Evolutionary conservation across 2,888 invertebrate species (phyloP).

Genomic region (Rhaphigaster nebulosa): DNA sequence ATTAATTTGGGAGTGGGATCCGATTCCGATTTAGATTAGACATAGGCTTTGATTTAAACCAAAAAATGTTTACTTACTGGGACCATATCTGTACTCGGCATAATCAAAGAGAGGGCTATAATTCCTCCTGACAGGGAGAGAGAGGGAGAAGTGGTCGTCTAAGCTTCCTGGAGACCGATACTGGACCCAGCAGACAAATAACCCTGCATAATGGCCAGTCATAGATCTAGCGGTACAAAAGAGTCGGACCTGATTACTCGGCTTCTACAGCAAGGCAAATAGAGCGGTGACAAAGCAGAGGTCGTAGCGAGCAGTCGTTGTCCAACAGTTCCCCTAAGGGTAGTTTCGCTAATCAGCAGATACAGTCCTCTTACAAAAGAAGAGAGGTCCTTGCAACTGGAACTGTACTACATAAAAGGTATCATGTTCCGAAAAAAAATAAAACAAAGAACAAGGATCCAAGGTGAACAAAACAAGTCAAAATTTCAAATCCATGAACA

Average conservation of each 20-base stretch:
- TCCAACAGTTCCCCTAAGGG: not conserved
- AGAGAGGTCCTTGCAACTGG: not conserved
- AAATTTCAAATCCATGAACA: too few relatives aligned
- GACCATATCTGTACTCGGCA: not conserved
- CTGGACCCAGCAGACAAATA: conserved; percentile 36
- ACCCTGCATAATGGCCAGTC: conserved; percentile 29
- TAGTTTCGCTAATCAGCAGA: conserved; percentile 1
- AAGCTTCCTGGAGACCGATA: conserved; percentile 39
- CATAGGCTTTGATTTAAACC: too few relatives aligned
- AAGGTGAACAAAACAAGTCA: not conserved
- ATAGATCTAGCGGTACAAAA: conserved; percentile 19
- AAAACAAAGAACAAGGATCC: not conserved
- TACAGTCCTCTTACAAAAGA: not conserved
- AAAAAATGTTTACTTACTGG: not conserved
- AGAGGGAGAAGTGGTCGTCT: not conserved
- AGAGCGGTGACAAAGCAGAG: conserved; percentile 7
- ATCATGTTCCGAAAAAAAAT: not conserved
- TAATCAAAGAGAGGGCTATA: not conserved
- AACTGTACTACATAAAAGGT: not conserved
- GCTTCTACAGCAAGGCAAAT: conserved; percentile 7
- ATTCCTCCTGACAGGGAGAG: not conserved
- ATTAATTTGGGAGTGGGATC: too few relatives aligned
- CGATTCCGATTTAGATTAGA: too few relatives aligned
- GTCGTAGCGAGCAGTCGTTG: too few relatives aligned
- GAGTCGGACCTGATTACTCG: conserved; percentile 13